Evolutionary conservation across 2,888 invertebrate species (phyloP).

Genomic region (Epirrhoe tristata): DNA sequence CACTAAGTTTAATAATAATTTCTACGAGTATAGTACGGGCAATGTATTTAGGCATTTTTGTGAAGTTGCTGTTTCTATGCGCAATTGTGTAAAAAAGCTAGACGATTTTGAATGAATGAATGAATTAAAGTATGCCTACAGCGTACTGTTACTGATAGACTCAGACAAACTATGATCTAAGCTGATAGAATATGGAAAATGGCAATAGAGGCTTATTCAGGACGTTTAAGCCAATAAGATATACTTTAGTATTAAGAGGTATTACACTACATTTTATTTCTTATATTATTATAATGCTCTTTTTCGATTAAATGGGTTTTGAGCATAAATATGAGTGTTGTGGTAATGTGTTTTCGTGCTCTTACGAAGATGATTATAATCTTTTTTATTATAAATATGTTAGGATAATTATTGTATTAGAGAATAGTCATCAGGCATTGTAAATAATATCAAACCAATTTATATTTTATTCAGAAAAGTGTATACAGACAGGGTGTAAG

Average conservation of each 20-base stretch:
- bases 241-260: not conserved
- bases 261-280: not conserved
- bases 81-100: too few relatives aligned
- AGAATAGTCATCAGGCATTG: not conserved
- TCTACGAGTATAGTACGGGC: too few relatives aligned
- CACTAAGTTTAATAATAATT: too few relatives aligned
- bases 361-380: not conserved
- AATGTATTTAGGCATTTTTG: too few relatives aligned
- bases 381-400: not conserved
- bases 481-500: not conserved
- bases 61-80: too few relatives aligned
- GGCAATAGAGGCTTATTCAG: too few relatives aligned
- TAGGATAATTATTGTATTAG: not conserved
- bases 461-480: not conserved
- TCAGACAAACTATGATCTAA: too few relatives aligned
- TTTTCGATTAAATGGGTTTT: slow-evolving; percentile 17
- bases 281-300: slow-evolving; percentile 1
- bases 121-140: too few relatives aligned
- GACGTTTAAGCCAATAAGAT: not conserved
- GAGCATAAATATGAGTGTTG: slow-evolving; percentile 8
- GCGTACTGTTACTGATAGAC: too few relatives aligned
- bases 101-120: too few relatives aligned
- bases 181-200: too few relatives aligned
- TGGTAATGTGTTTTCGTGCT: not conserved
- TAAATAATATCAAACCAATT: not conserved